Conservation (phyloP, 2,888 invertebrate genomes). For the Cacoxenus indagator region DNA sequence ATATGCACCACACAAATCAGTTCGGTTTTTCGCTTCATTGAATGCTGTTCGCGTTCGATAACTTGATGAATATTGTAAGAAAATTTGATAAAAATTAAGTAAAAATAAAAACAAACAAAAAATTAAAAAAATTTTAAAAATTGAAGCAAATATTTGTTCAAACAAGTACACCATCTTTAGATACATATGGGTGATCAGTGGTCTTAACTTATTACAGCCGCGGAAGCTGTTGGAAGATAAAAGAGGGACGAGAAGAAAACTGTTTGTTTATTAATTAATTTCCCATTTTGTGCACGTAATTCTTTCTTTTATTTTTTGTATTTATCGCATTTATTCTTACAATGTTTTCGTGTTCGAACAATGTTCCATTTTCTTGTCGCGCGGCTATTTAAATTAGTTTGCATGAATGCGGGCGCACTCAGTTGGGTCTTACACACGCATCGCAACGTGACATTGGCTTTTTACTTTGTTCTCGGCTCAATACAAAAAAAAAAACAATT, state of each 20-base stretch:
- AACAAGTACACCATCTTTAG: neutral
- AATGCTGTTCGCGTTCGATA: neutral
- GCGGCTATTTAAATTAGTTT: slow-evolving; percentile 53
- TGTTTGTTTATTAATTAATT: slow-evolving; percentile 4
- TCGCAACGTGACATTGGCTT: too few relatives aligned
- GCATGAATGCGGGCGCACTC: slow-evolving; percentile 36
- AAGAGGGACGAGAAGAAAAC: neutral
- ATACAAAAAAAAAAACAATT: slow-evolving; percentile 20
- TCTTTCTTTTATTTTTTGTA: neutral
- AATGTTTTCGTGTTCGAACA: slow-evolving; percentile 13
- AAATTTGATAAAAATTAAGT: neutral
- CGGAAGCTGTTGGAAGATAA: neutral
- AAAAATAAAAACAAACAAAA: neutral
- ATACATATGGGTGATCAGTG: neutral
- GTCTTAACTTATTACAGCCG: slow-evolving; percentile 1
- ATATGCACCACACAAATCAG: slow-evolving; percentile 1
- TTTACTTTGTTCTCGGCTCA: neutral
- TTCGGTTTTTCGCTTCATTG: neutral
- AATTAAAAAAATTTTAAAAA: too few relatives aligned
- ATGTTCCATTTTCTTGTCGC: neutral
- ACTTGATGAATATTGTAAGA: neutral
- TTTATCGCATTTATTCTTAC: slow-evolving; percentile 5
- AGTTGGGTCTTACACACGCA: slow-evolving; percentile 41
- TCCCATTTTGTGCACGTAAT: neutral
- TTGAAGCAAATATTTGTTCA: neutral